Evolutionary conservation across 2,888 invertebrate species (phyloP).

Genomic region (Eristalis pertinax): DNA sequence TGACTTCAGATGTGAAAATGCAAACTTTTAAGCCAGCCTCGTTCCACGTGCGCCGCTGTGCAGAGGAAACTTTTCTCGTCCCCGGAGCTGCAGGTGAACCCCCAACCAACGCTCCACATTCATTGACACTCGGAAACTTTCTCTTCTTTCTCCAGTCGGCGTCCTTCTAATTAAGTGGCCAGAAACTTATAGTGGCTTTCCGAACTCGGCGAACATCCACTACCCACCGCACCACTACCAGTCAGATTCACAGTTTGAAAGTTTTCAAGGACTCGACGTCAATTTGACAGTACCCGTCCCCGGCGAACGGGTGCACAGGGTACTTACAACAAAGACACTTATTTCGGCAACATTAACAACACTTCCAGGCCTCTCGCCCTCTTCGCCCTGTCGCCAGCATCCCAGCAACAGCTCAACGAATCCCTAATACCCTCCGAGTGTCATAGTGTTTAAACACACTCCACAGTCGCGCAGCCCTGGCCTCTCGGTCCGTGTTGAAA

Average conservation of each 20-base stretch:
- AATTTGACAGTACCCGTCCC: slow-evolving; percentile 42
- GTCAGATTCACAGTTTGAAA: slow-evolving; percentile 25
- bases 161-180: slow-evolving; percentile 58
- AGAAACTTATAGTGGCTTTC: slow-evolving; percentile 48
- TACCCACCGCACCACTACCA: background rate
- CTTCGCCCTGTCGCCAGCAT: background rate
- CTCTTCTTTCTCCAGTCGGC: background rate
- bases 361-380: background rate
- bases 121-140: slow-evolving; percentile 16
- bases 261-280: slow-evolving; percentile 57
- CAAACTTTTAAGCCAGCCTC: slow-evolving; percentile 38
- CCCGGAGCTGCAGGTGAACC: slow-evolving; percentile 33
- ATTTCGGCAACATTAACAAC: slow-evolving; percentile 14
- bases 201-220: slow-evolving; percentile 9
- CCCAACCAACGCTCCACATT: slow-evolving; percentile 5
- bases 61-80: slow-evolving; percentile 33
- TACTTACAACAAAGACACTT: slow-evolving; percentile 33
- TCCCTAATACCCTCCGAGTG: slow-evolving; percentile 23
- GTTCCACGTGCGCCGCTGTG: slow-evolving; percentile 1
- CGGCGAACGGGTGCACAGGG: background rate
- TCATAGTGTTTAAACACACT: slow-evolving; percentile 13
- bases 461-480: background rate
- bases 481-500: slow-evolving; percentile 5
- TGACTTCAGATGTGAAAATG: slow-evolving; percentile 22
- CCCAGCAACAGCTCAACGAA: background rate